phyloP scores from a whole-genome alignment of 2,113 vertebrate species.

The Peromyscus maniculatus region DNA sequence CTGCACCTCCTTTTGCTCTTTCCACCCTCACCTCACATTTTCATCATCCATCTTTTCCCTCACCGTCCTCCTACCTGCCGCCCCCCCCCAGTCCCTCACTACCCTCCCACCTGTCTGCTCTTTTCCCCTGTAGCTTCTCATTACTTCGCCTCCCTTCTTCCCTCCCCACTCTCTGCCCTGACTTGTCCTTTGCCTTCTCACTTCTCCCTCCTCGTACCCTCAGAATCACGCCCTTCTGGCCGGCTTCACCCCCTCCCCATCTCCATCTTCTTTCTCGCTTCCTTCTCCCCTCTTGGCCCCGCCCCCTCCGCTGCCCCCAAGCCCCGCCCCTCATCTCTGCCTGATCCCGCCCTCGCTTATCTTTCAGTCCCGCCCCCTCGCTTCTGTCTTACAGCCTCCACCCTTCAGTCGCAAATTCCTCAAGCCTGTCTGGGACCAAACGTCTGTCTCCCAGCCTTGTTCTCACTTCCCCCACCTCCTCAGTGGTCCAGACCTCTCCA shows the following conservation, averaged over 20 bases:
- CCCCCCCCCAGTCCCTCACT: neutral
- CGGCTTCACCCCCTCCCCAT: neutral
- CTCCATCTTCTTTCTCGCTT: neutral
- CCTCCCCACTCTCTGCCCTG: neutral
- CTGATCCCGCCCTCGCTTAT: constrained; percentile 20
- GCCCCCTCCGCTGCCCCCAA: neutral
- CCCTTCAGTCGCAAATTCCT: constrained; percentile 67
- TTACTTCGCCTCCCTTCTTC: neutral
- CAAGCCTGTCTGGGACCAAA: neutral
- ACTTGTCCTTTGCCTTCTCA: neutral
- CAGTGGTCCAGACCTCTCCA: constrained; percentile 17
- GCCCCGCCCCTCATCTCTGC: neutral
- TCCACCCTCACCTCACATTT: neutral
- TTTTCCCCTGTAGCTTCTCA: neutral
- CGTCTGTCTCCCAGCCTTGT: neutral
- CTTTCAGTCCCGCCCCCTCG: constrained; percentile 9
- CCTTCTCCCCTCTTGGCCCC: neutral
- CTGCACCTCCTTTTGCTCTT: neutral
- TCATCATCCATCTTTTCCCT: neutral
- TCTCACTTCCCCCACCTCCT: constrained; percentile 2
- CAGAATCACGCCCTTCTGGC: too few relatives aligned
- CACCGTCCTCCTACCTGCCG: neutral
- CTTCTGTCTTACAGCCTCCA: constrained; percentile 42
- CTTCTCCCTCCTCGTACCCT: neutral
- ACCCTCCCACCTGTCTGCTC: neutral